A percentile compares a stretch with the other conserved stretches of the same genome.
Conservation (phyloP, 2,113 vertebrate species). For the Gnathonemus echidnorhynchus region DNA sequence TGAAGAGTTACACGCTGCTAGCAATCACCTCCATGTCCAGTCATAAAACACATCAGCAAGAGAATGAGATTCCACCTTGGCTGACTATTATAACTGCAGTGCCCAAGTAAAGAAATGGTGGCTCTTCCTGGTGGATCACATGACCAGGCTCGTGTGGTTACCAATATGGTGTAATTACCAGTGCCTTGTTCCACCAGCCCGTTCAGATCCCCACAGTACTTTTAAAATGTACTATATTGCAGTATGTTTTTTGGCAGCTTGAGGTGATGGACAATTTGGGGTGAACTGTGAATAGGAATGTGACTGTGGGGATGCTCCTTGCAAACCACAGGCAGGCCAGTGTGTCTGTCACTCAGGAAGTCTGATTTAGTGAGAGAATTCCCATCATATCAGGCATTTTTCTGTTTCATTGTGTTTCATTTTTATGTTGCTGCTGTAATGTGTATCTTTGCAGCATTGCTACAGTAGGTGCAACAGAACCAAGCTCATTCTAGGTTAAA, state of each 20-base stretch:
- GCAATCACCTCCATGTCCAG: no score
- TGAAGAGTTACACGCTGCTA: no score
- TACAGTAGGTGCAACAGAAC: neutral
- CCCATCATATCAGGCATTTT: neutral
- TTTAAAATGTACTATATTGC: neutral
- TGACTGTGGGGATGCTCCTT: conserved; percentile 43
- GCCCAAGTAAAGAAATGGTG: no score
- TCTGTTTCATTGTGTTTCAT: conserved; percentile 11
- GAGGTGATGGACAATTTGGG: conserved; percentile 45
- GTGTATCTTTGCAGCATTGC: neutral
- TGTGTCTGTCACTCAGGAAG: conserved; percentile 62
- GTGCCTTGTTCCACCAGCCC: no score
- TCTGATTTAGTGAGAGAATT: conserved; percentile 40
- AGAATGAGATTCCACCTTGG: no score
- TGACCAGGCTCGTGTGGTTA: no score
- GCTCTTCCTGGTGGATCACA: no score
- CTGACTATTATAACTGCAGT: no score
- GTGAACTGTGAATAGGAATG: conserved; percentile 48
- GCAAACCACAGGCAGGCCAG: conserved; percentile 47
- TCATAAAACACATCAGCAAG: no score
- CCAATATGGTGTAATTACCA: no score
- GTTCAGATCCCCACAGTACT: no score
- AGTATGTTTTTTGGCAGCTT: conserved; percentile 40
- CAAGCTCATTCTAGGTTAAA: neutral
- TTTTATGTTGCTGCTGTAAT: neutral